Evolutionary conservation across 1,140 invertebrate genomes (phyloP), one percentile per base, ranked within the genome.

Genomic region (Atta cephalotes): DNA sequence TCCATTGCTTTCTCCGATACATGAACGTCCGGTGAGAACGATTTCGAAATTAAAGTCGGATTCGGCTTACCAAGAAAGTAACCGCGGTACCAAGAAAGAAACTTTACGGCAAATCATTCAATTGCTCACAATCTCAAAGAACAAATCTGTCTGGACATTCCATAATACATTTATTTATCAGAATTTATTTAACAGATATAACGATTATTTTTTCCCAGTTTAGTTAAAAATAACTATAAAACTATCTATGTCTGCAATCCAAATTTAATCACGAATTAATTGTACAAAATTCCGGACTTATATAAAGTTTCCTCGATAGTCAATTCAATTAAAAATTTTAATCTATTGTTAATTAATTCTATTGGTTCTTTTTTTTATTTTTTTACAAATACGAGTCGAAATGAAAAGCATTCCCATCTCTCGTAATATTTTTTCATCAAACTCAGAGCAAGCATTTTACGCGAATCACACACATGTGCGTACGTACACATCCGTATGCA

Each of bases 381-480:
- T 39, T 14, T 28, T 56, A 31, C n/a, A 66, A 31, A 66, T 31
- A 10, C 53, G 35, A 60, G 51, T 25, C 2, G 14, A 63, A 60
- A 60, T 21, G 62, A 39, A 25, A 25, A 39, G 18, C 39, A 7
- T 25, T 66, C 51, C 6, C 25, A 12, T 35, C n/a, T 10, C 25
- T 60, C n/a, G 25, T 74, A 74, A 84, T 76, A 84, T 84, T 84
- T 84, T 84, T 84, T 74, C 80, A 84, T 84, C 70, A 74, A 76
- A 49, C 14, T 62, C 70, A 39, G 56, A 68, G 14, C 35, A n/a
- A 31, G 49, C 25, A 74, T 82, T 82, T 82, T 62, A 74, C 39
- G 31, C 58, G 25, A 25, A 35, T 71, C 53, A 14, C 21, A n/a
- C 65, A 39, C 7, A 7, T 0, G 18, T 9, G 18, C 31, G 10